Percentiles rank a stretch among this genome's conserved stretches.
Evolutionary conservation across 2,888 invertebrate genomes (phyloP).

Genomic region (Tryphoninae sp.): DNA sequence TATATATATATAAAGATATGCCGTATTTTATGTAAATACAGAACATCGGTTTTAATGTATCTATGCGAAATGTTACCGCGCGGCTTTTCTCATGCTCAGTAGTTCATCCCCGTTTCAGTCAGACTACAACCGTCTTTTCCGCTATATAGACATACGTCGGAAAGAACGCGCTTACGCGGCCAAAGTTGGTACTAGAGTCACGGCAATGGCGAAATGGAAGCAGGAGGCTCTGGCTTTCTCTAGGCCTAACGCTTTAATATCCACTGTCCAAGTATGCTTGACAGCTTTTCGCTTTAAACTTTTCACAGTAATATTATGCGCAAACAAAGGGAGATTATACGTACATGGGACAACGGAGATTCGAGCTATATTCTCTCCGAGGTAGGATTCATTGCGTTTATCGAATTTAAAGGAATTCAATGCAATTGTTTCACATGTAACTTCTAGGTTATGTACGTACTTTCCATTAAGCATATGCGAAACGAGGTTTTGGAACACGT

Average conservation of each 20-base stretch:
- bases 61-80: slow-evolving; percentile 15
- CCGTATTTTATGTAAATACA: slow-evolving; percentile 4
- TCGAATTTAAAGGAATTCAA: not conserved
- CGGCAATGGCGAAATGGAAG: not conserved
- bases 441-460: not conserved
- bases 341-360: slow-evolving; percentile 42
- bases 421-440: not conserved
- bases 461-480: not conserved
- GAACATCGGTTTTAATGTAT: slow-evolving; percentile 32
- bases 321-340: not conserved
- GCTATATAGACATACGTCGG: not conserved
- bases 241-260: slow-evolving; percentile 3
- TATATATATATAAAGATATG: slow-evolving; percentile 1
- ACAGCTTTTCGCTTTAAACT: slow-evolving; percentile 15
- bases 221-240: not conserved
- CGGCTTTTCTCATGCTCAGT: slow-evolving; percentile 48
- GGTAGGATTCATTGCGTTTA: not conserved
- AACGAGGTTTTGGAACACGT: no score
- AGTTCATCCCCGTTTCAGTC: slow-evolving; percentile 61
- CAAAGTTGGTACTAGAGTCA: not conserved
- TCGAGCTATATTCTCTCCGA: not conserved
- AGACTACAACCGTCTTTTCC: slow-evolving; percentile 50
- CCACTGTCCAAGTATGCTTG: slow-evolving; percentile 29
- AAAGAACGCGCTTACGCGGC: not conserved
- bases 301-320: not conserved